These are phyloP conservation scores for Bubo scandiacus DNA, from an alignment of 2,113 vertebrate species.

Conservation along the genomic window DNA sequence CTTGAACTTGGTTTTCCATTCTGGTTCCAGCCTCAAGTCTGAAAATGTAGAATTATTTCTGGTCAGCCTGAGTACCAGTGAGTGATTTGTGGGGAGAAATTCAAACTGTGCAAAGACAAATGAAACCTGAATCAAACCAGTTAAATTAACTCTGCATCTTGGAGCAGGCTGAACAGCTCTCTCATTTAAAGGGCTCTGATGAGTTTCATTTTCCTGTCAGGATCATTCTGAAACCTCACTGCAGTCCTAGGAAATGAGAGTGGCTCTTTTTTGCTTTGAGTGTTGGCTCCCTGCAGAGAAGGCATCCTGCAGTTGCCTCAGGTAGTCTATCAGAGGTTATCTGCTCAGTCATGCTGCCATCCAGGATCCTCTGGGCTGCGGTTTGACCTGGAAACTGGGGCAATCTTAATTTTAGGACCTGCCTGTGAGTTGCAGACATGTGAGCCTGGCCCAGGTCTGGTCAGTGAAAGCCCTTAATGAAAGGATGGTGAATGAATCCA, in stretches of 20 bases:
- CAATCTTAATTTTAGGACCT: not conserved
- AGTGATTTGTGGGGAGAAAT: not conserved
- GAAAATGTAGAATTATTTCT: slow-evolving; percentile 8
- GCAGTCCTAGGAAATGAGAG: not conserved
- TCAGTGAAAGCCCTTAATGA: not conserved
- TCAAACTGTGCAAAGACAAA: not conserved
- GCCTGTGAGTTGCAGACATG: not conserved
- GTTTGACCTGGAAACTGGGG: not conserved
- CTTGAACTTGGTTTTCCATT: not conserved
- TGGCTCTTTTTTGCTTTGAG: not conserved
- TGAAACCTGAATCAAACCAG: not conserved
- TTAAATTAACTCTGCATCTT: not conserved
- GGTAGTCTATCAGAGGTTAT: not conserved
- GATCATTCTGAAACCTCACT: not conserved
- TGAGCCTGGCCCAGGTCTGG: not conserved
- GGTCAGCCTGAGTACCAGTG: not conserved
- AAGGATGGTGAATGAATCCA: not conserved
- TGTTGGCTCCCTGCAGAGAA: not conserved
- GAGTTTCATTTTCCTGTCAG: not conserved
- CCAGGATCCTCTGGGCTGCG: not conserved
- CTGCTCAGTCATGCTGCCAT: not conserved
- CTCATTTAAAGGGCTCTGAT: not conserved
- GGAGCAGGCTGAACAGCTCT: not conserved
- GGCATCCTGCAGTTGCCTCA: not conserved
- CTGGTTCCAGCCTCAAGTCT: not conserved